Conservation (phyloP, 2,113 vertebrate species). For the Vulpes ferrilata region DNA sequence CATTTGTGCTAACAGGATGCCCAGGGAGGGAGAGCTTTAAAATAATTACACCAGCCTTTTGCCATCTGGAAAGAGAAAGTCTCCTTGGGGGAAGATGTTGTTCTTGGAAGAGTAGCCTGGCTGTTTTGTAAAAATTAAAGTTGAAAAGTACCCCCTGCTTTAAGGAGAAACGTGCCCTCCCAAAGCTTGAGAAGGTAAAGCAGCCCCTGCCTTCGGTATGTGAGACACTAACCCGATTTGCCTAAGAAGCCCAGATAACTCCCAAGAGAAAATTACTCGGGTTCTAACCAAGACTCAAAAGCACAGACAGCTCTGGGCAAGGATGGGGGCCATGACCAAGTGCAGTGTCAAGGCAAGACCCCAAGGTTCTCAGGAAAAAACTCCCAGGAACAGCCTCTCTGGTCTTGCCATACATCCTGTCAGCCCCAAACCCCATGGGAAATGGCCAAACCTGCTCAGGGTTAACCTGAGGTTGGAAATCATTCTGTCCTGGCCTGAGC, state of each 20-base stretch:
- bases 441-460: neutral
- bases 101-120: slow-evolving; percentile 46
- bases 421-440: neutral
- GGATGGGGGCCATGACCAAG: neutral
- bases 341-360: neutral
- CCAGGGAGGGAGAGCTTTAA: slow-evolving; percentile 26
- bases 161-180: neutral
- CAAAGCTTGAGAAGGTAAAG: neutral
- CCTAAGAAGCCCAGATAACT: neutral
- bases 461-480: neutral
- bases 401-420: neutral
- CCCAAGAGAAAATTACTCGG: neutral
- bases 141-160: neutral
- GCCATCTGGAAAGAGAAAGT: slow-evolving; percentile 64
- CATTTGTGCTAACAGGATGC: slow-evolving; percentile 38
- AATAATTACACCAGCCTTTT: slow-evolving; percentile 51
- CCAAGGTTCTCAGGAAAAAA: neutral
- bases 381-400: neutral
- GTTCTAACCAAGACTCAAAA: neutral
- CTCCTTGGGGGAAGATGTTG: slow-evolving; percentile 48
- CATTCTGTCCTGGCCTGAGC: neutral
- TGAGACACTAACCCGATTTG: slow-evolving; percentile 21
- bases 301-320: neutral
- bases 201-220: neutral
- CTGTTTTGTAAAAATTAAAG: slow-evolving; percentile 50